Conservation (phyloP, 2,888 invertebrate genomes). For the Fragum whitleyi region DNA sequence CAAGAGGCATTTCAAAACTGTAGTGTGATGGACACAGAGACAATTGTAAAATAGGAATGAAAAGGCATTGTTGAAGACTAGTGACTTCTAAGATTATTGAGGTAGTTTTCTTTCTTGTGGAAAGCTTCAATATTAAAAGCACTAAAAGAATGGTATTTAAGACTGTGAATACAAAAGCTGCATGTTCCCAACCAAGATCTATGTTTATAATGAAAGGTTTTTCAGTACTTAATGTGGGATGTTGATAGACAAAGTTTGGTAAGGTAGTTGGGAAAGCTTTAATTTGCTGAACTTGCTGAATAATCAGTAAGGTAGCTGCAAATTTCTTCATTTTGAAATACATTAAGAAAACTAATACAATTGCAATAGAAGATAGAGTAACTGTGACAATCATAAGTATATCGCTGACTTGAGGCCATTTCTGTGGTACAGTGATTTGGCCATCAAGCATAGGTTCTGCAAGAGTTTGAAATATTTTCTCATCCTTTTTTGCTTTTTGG, state of each 20-base stretch:
- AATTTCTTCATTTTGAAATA: neutral
- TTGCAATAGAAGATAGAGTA: neutral
- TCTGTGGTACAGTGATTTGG: neutral
- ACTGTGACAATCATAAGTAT: neutral
- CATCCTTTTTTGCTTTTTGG: neutral
- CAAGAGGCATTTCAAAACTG: neutral
- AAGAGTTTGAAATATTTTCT: neutral
- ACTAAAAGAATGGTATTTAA: neutral
- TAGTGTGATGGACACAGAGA: neutral
- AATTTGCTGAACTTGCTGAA: neutral
- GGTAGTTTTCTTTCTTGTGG: neutral
- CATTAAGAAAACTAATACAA: neutral
- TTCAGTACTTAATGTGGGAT: neutral
- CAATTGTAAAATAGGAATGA: neutral
- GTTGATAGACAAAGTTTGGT: neutral
- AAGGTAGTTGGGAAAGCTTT: constrained; percentile 15
- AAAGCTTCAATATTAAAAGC: neutral
- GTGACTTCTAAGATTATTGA: neutral
- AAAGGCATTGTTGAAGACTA: neutral
- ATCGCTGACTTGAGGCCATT: neutral
- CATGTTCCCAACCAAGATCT: neutral
- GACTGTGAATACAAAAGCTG: neutral
- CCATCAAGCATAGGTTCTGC: constrained; percentile 13
- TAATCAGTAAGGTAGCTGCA: neutral
- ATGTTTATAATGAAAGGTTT: neutral